Conservation (phyloP, 2,797 vertebrate species). For the Onychomys torridus region DNA sequence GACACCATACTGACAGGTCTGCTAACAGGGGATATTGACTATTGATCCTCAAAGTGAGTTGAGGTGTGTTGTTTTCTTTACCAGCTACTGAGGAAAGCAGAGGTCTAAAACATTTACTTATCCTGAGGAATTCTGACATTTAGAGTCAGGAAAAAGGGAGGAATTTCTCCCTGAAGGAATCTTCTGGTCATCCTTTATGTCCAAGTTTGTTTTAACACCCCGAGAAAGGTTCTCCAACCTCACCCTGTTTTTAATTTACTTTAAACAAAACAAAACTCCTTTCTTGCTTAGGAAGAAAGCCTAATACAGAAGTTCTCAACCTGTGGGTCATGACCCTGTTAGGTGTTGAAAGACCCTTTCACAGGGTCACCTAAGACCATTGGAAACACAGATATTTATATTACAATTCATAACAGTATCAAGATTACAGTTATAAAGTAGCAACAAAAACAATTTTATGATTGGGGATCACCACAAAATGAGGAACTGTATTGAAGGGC, state of each 20-base stretch:
- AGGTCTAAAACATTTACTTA: neutral
- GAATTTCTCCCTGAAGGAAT: conserved; percentile 40
- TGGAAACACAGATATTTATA: neutral
- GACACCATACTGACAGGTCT: neutral
- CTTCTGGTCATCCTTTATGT: neutral
- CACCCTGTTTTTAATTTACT: conserved; percentile 23
- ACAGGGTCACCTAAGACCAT: neutral
- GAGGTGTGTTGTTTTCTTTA: neutral
- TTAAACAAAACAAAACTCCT: neutral
- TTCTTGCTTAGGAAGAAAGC: conserved; percentile 5
- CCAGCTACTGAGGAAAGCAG: neutral
- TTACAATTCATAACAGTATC: neutral
- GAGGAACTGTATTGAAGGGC: neutral
- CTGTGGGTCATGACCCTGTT: neutral
- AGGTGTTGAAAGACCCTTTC: neutral
- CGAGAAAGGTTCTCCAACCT: conserved; percentile 35
- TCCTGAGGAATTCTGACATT: conserved; percentile 22
- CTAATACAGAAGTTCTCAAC: neutral
- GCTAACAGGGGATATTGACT: neutral
- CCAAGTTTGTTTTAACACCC: conserved; percentile 44
- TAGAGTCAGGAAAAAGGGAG: conserved; percentile 1
- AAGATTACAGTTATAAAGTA: neutral
- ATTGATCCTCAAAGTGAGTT: neutral
- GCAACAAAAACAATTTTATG: neutral
- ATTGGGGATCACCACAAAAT: neutral